Base-by-base conservation (phyloP, 2,888 invertebrate genomes). In the Megaustenia siamemsis region DNA sequence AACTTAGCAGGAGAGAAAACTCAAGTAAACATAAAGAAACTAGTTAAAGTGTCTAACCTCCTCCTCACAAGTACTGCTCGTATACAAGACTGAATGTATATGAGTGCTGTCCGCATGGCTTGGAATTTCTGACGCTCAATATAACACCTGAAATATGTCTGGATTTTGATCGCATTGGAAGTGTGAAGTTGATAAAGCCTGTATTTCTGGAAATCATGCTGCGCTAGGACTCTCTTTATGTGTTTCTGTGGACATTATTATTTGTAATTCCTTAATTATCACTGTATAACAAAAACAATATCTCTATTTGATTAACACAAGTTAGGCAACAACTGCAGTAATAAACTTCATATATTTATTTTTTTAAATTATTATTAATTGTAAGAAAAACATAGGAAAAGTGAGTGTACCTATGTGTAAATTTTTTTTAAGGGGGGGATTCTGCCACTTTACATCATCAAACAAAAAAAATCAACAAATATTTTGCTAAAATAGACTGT, bases 91-190 rank as follows among this genome's bases (percentile, higher is more conserved):
- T 91, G 91, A n/a, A 91, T 86, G 73, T 81, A 76, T 12, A 88
- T 77, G 63, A 82, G 88, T 38, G 95, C 95, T 15, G 93, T 92
- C 75, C 95, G 95, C 12, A 97, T 93, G 85, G 96, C 96, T 86
- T 95, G 94, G 93, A 96, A 96, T 96, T 96, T 96, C 78, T 95
- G 95, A 4, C 96, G 95, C 45, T 95, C 95, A 83, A 95, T 95
- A 89, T 96, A 96, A 38, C 96, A 96, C 83, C 97, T 95, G 96
- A 97, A 98, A 91, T 95, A 95, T 75, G 96, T 95, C 93, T 98
- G 98, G 82, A 98, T 96, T 78, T 96, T 96, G n/a, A 94, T 91
- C 24, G 95, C 94, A 10, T 95, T 95, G 32, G 88, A 88, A 43
- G 86, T 81, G 82, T 88, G 86, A 79, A 94, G 87, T 82, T 94